A percentile compares a stretch with the other conserved stretches of the same genome.
phyloP scores from a whole-genome alignment of 2,888 invertebrate species.

The Drosophila subsilvestris region DNA sequence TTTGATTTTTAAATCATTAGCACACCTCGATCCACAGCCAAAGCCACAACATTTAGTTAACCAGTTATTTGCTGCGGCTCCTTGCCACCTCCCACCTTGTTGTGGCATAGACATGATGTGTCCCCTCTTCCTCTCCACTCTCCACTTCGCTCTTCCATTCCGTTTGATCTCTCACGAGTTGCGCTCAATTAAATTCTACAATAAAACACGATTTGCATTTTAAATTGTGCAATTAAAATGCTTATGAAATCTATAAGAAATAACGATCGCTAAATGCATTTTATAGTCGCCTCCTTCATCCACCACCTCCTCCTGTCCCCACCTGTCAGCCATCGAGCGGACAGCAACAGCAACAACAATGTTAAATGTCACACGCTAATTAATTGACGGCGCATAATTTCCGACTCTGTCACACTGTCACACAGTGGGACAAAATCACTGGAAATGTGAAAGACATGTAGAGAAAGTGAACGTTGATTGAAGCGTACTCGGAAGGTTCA shows the following conservation, averaged over 20 bases:
- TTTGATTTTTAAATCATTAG: conserved; percentile 71
- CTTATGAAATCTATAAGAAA: conserved; percentile 77
- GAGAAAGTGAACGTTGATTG: neutral
- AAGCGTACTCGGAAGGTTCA: neutral
- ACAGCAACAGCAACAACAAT: conserved; percentile 50
- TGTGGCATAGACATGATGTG: neutral
- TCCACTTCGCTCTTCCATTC: neutral
- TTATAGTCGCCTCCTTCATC: conserved; percentile 55
- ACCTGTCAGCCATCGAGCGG: conserved; percentile 34
- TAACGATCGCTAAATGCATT: conserved; percentile 72
- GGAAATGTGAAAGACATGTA: conserved; percentile 11
- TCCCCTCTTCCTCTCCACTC: conserved; percentile 8
- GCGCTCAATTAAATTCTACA: conserved; percentile 75
- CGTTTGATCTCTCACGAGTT: conserved; percentile 59
- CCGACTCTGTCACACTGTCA: conserved; percentile 40
- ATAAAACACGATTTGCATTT: conserved; percentile 78
- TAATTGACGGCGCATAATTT: conserved; percentile 61
- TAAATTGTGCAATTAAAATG: conserved; percentile 79
- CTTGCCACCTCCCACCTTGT: conserved; percentile 1
- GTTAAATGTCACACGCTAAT: conserved; percentile 70
- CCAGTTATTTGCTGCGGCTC: conserved; percentile 39
- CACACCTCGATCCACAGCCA: conserved; percentile 65
- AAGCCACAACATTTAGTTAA: conserved; percentile 51
- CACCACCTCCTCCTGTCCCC: conserved; percentile 12
- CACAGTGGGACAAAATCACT: conserved; percentile 40